phyloP scores from a whole-genome alignment of 2,113 vertebrate genomes.

The Polypterus senegalus region DNA sequence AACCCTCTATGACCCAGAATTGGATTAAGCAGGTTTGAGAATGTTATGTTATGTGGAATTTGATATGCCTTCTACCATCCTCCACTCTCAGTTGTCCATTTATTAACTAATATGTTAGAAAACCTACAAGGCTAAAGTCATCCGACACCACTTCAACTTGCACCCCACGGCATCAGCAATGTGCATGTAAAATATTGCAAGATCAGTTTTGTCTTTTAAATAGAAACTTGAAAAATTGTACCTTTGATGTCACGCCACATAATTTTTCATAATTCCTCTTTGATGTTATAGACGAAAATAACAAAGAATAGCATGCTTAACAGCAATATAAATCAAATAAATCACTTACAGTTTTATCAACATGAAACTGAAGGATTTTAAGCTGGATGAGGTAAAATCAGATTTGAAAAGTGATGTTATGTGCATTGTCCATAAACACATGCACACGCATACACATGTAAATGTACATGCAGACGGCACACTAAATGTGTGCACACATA shows the following conservation, averaged over 20 bases:
- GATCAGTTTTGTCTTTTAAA: constrained; percentile 18
- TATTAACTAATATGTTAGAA: neutral
- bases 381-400: constrained; percentile 8
- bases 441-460: too few relatives aligned
- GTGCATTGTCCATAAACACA: constrained; percentile 13
- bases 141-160: neutral
- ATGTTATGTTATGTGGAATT: neutral
- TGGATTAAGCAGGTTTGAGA: constrained; percentile 32
- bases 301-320: constrained; percentile 19
- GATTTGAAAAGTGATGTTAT: constrained; percentile 10
- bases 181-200: constrained; percentile 10
- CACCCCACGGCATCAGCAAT: constrained; percentile 5
- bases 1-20: constrained; percentile 11
- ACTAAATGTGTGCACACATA: too few relatives aligned
- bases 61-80: constrained; percentile 1
- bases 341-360: constrained; percentile 19
- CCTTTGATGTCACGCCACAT: constrained; percentile 18
- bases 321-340: constrained; percentile 24
- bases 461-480: too few relatives aligned
- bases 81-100: neutral
- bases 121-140: constrained; percentile 7
- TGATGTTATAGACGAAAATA: constrained; percentile 25
- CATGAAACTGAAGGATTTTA: constrained; percentile 14
- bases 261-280: constrained; percentile 24
- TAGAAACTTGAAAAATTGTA: constrained; percentile 21